Evolutionary conservation across 2,797 vertebrate genomes (phyloP).

Genomic region (Tamandua tetradactyla): DNA sequence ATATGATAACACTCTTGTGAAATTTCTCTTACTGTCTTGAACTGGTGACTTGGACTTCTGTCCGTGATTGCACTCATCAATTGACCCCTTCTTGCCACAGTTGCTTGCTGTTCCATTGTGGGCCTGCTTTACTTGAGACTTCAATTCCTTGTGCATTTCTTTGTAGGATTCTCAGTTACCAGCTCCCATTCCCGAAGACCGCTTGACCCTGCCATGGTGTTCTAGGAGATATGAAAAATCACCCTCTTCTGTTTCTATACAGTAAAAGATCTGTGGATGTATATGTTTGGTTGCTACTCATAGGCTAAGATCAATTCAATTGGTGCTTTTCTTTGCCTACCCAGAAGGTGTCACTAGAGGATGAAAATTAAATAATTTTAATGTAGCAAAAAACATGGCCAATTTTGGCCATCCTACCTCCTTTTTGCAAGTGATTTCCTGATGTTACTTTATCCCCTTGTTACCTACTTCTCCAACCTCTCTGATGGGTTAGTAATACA

Average conservation of each 20-base stretch:
- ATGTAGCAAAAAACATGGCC: background rate
- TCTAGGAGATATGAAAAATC: background rate
- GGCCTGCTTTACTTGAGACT: background rate
- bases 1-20: background rate
- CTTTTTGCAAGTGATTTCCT: background rate
- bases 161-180: background rate
- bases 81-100: background rate
- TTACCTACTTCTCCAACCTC: background rate
- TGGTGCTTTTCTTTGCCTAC: slow-evolving; percentile 16
- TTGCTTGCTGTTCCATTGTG: accelerated
- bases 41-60: background rate
- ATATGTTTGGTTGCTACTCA: background rate
- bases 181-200: background rate
- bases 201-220: accelerated
- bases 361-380: slow-evolving; percentile 66
- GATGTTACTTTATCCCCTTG: background rate
- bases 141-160: background rate
- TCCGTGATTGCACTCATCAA: accelerated
- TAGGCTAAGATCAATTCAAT: background rate
- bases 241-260: background rate
- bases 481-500: background rate
- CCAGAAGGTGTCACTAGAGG: slow-evolving; percentile 87
- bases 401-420: background rate
- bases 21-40: background rate
- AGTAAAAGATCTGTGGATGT: background rate